These are phyloP conservation scores for Drosophila pandora DNA, from an alignment of 1,140 invertebrate species.

Conservation along the genomic window DNA sequence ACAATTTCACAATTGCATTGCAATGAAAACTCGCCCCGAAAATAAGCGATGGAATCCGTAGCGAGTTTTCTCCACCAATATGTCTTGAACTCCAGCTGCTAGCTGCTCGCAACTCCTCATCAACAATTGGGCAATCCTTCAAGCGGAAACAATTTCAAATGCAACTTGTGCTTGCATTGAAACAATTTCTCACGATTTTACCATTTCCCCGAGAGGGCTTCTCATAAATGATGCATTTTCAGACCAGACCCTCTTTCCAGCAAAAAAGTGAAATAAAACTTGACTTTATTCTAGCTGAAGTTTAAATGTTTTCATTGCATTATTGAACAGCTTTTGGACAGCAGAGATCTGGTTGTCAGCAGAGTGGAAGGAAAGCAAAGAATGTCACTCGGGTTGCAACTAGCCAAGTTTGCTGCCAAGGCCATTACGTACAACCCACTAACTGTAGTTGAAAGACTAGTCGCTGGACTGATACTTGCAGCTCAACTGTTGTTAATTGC, in stretches of 20 bases:
- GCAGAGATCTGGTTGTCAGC: background rate
- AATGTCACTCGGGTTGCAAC: conserved; percentile 68
- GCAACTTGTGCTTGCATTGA: conserved; percentile 62
- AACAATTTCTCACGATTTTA: conserved; percentile 59
- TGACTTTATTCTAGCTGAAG: conserved; percentile 38
- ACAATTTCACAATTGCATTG: conserved; percentile 32
- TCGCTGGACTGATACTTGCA: conserved; percentile 26
- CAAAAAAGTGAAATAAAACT: conserved; percentile 36
- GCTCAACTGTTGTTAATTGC: conserved; percentile 66
- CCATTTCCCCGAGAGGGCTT: conserved; percentile 37
- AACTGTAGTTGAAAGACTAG: conserved; percentile 30
- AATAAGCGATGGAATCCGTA: conserved; percentile 28
- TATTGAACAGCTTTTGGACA: conserved; percentile 63
- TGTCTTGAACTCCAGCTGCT: conserved; percentile 15
- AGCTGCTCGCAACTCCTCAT: background rate
- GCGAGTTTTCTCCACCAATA: conserved; percentile 21
- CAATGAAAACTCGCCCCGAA: conserved; percentile 17
- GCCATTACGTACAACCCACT: conserved; percentile 44
- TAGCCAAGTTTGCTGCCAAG: conserved; percentile 65
- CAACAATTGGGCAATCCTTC: conserved; percentile 51
- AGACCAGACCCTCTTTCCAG: conserved; percentile 4
- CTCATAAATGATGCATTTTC: conserved; percentile 74
- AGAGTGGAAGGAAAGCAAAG: conserved; percentile 37
- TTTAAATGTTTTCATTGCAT: conserved; percentile 78
- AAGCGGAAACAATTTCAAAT: conserved; percentile 66